Evolutionary conservation across 2,797 vertebrate species (phyloP).

Genomic region (Coendou prehensilis): DNA sequence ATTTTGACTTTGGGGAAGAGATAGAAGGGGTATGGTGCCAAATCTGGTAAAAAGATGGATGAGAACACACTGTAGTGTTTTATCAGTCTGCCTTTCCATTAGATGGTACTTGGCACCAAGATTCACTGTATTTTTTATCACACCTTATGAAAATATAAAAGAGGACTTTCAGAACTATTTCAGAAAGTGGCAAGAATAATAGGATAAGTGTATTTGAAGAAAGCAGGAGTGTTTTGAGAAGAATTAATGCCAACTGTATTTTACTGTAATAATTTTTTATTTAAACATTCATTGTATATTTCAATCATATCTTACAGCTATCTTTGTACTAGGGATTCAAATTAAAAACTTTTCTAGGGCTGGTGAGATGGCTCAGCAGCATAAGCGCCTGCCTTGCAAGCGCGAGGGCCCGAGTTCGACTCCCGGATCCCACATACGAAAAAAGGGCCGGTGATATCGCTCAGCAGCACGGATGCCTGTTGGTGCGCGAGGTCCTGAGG

Average conservation of each 20-base stretch:
- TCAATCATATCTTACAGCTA: neutral
- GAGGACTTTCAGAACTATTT: neutral
- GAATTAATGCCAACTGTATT: neutral
- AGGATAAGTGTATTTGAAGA: neutral
- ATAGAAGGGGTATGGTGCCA: too few relatives aligned
- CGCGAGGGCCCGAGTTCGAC: too few relatives aligned
- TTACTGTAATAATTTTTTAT: neutral
- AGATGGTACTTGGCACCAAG: neutral
- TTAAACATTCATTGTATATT: neutral
- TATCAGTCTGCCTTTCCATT: neutral
- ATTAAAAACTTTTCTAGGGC: conserved; percentile 14
- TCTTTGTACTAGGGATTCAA: conserved; percentile 34
- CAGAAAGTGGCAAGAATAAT: neutral
- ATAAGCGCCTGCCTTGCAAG: too few relatives aligned
- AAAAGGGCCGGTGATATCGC: too few relatives aligned
- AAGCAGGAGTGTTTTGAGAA: neutral
- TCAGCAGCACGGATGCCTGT: too few relatives aligned
- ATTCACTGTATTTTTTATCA: neutral
- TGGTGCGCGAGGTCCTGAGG: too few relatives aligned
- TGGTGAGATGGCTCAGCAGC: too few relatives aligned
- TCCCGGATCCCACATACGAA: too few relatives aligned
- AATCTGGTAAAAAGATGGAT: neutral
- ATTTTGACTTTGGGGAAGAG: neutral
- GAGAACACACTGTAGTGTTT: neutral
- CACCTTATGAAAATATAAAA: neutral